Conservation (phyloP, 2,888 invertebrate genomes). For the Rugalucina vietnamica region DNA sequence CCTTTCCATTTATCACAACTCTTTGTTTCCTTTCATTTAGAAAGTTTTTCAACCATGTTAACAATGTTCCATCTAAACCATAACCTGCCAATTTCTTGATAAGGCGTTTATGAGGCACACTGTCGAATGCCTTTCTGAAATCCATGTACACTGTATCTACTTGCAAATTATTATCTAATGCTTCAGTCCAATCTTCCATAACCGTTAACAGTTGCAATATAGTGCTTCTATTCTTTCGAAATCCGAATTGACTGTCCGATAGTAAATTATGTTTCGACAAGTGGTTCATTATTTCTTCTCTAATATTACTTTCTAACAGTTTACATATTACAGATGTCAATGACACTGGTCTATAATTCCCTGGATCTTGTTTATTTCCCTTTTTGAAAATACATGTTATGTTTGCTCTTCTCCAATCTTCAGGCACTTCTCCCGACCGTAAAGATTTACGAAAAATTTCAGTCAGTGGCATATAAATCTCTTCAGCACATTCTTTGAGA, state of each 20-base stretch:
- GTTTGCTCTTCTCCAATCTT: constrained; percentile 26
- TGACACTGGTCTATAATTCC: constrained; percentile 22
- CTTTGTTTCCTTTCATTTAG: neutral
- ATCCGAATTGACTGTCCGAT: constrained; percentile 27
- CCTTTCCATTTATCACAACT: neutral
- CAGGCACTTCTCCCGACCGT: neutral
- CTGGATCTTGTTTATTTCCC: constrained; percentile 20
- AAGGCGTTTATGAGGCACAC: no score
- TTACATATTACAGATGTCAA: constrained; percentile 8
- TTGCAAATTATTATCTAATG: neutral
- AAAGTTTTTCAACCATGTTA: neutral
- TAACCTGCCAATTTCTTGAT: neutral
- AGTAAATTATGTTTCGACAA: constrained; percentile 12
- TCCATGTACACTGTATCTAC: constrained; percentile 17
- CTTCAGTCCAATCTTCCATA: constrained; percentile 4
- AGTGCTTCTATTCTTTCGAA: constrained; percentile 6
- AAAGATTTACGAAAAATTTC: neutral
- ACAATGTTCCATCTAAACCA: neutral
- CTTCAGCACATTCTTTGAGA: constrained; percentile 1
- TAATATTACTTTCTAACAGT: constrained; percentile 22
- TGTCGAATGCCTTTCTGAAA: constrained; percentile 21
- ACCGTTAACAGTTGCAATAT: constrained; percentile 4
- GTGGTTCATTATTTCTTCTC: constrained; percentile 4
- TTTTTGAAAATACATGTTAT: constrained; percentile 20
- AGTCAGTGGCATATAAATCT: neutral